Evolutionary conservation across 1,140 invertebrate genomes (phyloP).

Genomic region (Drosophila mayri): DNA sequence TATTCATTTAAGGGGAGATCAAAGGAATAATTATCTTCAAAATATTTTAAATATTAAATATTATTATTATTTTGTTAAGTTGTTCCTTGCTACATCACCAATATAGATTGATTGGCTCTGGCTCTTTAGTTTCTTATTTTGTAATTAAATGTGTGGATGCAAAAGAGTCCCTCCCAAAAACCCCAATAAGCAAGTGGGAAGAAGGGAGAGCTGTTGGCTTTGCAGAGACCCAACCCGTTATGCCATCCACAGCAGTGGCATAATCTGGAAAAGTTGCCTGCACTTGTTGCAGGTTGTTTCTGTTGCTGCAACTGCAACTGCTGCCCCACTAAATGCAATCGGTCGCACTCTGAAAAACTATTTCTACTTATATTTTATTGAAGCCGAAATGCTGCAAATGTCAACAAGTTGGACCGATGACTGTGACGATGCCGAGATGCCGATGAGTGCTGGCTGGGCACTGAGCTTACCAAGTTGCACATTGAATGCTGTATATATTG

Average conservation of each 20-base stretch:
- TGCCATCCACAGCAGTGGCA: constrained; percentile 37
- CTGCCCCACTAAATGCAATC: constrained; percentile 69
- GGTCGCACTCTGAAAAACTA: constrained; percentile 60
- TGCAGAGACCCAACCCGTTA: constrained; percentile 42
- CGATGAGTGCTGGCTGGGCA: constrained; percentile 51
- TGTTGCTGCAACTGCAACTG: constrained; percentile 28
- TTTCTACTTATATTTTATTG: constrained; percentile 80
- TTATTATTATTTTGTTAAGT: too few relatives aligned
- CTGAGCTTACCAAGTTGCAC: constrained; percentile 19
- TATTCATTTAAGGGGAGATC: too few relatives aligned
- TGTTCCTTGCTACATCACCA: too few relatives aligned
- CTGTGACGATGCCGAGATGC: constrained; percentile 57
- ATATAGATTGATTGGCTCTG: not conserved
- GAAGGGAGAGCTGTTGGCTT: constrained; percentile 13
- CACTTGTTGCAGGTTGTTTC: constrained; percentile 66
- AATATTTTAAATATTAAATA: too few relatives aligned
- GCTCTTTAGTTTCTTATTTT: not conserved
- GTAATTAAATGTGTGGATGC: not conserved
- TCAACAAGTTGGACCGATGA: constrained; percentile 72
- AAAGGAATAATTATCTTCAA: too few relatives aligned
- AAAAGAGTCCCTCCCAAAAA: constrained; percentile 6
- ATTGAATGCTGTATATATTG: constrained; percentile 12
- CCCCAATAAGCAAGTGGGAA: not conserved
- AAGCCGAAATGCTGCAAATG: constrained; percentile 71
- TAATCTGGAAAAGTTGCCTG: constrained; percentile 55